phyloP scores from a whole-genome alignment of 2,113 vertebrate genomes.

The Neofelis nebulosa region DNA sequence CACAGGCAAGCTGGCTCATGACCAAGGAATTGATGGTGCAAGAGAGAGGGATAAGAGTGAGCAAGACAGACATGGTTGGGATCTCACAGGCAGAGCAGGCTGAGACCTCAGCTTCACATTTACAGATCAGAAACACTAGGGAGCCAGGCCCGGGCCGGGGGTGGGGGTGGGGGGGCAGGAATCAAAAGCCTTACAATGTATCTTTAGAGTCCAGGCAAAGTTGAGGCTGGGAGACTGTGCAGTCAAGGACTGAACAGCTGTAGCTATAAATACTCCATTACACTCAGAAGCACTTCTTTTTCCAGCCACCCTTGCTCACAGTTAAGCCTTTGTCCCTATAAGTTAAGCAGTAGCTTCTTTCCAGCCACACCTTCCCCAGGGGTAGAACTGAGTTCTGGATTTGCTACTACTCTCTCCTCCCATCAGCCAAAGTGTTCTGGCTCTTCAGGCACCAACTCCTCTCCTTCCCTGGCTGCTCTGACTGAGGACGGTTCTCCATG shows the following conservation, averaged over 20 bases:
- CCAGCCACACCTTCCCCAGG: not conserved
- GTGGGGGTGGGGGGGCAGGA: too few relatives aligned
- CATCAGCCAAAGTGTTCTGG: not conserved
- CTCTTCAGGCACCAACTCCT: not conserved
- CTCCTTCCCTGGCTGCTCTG: not conserved
- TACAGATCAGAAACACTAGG: not conserved
- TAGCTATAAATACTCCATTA: not conserved
- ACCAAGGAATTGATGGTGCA: not conserved
- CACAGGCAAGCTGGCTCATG: not conserved
- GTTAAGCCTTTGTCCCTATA: not conserved
- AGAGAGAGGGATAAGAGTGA: not conserved
- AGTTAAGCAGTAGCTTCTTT: not conserved
- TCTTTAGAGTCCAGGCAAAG: not conserved
- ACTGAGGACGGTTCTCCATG: not conserved
- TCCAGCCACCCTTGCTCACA: not conserved
- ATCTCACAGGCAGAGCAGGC: not conserved
- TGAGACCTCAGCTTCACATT: not conserved
- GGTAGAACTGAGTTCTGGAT: not conserved
- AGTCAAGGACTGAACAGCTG: not conserved
- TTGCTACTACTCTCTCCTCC: not conserved
- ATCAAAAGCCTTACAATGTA: not conserved
- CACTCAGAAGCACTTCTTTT: not conserved
- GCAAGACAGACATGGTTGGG: not conserved
- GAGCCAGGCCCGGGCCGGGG: not conserved
- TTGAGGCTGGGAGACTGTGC: not conserved